phyloP scores from a whole-genome alignment of 2,888 invertebrate species.

The Seira musarum region DNA sequence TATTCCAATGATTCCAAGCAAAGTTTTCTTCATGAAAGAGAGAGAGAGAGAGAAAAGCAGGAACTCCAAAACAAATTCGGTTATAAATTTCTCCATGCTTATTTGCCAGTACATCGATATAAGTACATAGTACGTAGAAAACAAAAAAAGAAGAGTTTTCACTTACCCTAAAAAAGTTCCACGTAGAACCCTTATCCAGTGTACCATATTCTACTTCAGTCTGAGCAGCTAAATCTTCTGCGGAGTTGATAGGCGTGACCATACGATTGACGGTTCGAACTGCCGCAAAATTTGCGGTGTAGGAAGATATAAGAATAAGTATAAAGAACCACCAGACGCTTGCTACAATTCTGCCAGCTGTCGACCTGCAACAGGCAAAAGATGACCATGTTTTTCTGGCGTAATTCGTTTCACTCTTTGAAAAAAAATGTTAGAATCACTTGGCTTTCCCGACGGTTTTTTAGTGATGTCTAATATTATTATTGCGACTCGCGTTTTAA shows the following conservation, averaged over 20 bases:
- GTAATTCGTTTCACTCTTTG: no score
- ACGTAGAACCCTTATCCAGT: conserved; percentile 83
- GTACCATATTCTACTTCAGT: conserved; percentile 95
- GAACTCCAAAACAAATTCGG: not conserved
- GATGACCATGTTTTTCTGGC: no score
- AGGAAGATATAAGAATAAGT: conserved; percentile 95
- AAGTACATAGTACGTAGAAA: not conserved
- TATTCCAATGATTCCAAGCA: no score
- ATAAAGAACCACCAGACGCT: conserved; percentile 99
- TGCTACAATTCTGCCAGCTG: conserved; percentile 91
- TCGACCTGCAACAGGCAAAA: conserved; percentile 76
- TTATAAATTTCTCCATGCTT: not conserved
- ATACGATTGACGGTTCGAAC: conserved; percentile 97
- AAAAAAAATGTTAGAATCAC: conserved; percentile 4
- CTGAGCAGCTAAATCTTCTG: conserved; percentile 82
- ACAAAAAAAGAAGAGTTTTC: no score
- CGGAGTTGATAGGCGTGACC: conserved; percentile 76
- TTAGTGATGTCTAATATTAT: conserved; percentile 17
- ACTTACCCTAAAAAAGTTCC: conserved; percentile 89
- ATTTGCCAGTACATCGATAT: no score
- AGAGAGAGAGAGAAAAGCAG: not conserved
- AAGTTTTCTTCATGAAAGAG: no score
- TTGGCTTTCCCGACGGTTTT: not conserved
- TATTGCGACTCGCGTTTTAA: conserved; percentile 3
- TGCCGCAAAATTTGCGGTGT: conserved; percentile 98